Evolutionary conservation across 2,113 vertebrate species (phyloP).

Genomic region (pig (Sus scrofa)): T2T-Sscrofa CM000815.6:90716001-90716500

Average conservation of each 20-base stretch:
- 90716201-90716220: slow-evolving; percentile 95
- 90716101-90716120: slow-evolving; percentile 54
- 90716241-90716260: slow-evolving; percentile 96
- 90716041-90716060: background rate
- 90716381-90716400: slow-evolving; percentile 32
- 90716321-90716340: slow-evolving; percentile 93
- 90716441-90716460: background rate
- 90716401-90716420: background rate
- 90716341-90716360: slow-evolving; percentile 93
- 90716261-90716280: slow-evolving; percentile 95
- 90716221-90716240: slow-evolving; percentile 96
- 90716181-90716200: slow-evolving; percentile 98
- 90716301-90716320: slow-evolving; percentile 93
- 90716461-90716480: background rate
- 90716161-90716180: slow-evolving; percentile 92
- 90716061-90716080: background rate
- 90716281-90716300: slow-evolving; percentile 99
- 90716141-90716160: slow-evolving; percentile 99
- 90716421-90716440: background rate
- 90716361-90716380: slow-evolving; percentile 91
- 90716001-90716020: background rate
- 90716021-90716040: background rate
- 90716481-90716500: slow-evolving; percentile 76
- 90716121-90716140: slow-evolving; percentile 92
- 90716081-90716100: background rate